Evolutionary conservation across 2,113 vertebrate species (phyloP), one percentile per base, ranked within the genome.

Genomic region (Tursiops truncatus): DNA sequence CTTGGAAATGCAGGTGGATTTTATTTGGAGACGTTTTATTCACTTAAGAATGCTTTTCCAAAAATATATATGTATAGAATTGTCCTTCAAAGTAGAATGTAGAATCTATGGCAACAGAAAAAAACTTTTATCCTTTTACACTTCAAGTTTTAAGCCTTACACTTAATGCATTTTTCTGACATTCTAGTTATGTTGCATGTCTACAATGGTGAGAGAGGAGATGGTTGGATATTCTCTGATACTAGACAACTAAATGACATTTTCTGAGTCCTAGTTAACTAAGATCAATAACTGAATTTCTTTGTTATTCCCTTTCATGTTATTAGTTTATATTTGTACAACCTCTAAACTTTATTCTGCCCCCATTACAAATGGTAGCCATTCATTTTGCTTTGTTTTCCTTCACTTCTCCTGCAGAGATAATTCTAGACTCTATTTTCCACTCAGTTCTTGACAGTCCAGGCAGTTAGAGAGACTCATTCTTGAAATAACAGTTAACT

Each of bases 21-120:
- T 88, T 60, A 82, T 65, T 94, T 88, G 31, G 26, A 95, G 25
- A 5, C 15, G 38, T 91, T 93, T 77, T 76, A 56, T 47, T 97
- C 44, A 58, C 36, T 73, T 65, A 83, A 36, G 38, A 76, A 70
- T 58, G 13, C 5, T 96, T 95, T 60, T 84, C 6, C 25, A 53
- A 84, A 53, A 84, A 60, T 31, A 20, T 38, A 36, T 17, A 53
- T 74, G 33, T 47, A 6, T 80, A 44, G 25, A 62, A 17, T 86
- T 79, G 26, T 50, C 47, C 26, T 91, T 89, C 47, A 65, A 33
- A 36, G 4, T 38, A 60, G 1, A 63, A 33, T 70, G 3, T 58
- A 62, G 3, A 65, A 28, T 77, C 25, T 21, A 26, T 50, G 36
- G 7, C 33, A 81, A 44, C 26, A 67, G 44, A 86, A 33, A 62